Evolutionary conservation across 2,113 vertebrate species (phyloP), one percentile per base, ranked within the genome.

Genomic region (Apeltes quadracus): DNA sequence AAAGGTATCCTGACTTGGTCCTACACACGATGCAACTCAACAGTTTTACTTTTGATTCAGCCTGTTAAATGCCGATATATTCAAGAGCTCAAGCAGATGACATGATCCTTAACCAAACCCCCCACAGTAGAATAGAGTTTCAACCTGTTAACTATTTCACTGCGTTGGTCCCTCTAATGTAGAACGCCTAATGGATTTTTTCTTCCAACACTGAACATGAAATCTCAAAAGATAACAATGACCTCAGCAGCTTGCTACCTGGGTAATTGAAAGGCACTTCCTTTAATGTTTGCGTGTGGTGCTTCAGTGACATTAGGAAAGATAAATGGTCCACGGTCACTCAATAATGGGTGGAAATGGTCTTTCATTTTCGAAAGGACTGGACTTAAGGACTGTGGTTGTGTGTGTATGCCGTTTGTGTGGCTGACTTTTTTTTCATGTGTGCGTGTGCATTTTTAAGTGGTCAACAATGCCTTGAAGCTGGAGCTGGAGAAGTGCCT

Each of bases 381-480:
- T 62, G 25, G 56, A 81, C 63, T 56, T 59, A 29, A 78, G 50
- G 48, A n/a, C 50, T 65, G 23, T 44, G n/a, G 23, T 0, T 0
- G 23, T 51, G 51, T 72, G 76, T 67, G n/a, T 70, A 5, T 54
- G 20, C 20, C 51, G 32, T 72, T 34, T 69, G 53, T 4, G 14
- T 41, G 43, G 27, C 34, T 71, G 29, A 16, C 41, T 61, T 34
- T 65, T 61, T 20, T 71, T 41, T 67, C 15, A n/a, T 3, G 11
- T 25, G 61, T 55, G 46, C 67, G 20, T 66, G 79, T 54, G 62
- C 44, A 73, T 73, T 81, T 80, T 51, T 75, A 75, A 84, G 71
- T 82, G 85, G 78, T 84, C 86, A 79, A 84, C 72, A 85, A 80
- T 72, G 78, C 65, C 82, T 83, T 82, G 55, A 84, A 88, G 86